phyloP scores from a whole-genome alignment of 2,797 vertebrate genomes.

The Smutsia gigantea region DNA sequence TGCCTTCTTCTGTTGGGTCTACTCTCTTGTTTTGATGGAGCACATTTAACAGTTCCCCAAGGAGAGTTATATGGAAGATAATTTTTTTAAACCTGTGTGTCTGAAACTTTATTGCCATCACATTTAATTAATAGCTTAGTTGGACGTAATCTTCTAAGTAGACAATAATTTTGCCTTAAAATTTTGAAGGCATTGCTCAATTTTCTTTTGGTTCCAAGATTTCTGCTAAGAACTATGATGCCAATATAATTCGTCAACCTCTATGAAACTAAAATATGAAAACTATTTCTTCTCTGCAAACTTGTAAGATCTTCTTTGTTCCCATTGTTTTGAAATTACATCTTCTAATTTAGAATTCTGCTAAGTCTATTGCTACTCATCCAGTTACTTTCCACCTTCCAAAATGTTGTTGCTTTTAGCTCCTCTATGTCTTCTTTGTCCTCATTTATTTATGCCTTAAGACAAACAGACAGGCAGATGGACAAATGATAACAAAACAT shows the following conservation, averaged over 20 bases:
- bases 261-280: background rate
- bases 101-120: background rate
- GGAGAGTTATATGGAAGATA: background rate
- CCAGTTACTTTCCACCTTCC: background rate
- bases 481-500: background rate
- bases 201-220: slow-evolving; percentile 51
- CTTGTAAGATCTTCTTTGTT: background rate
- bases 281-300: slow-evolving; percentile 7
- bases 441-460: background rate
- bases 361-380: background rate
- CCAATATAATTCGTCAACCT: slow-evolving; percentile 3
- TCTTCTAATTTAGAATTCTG: background rate
- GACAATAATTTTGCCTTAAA: background rate
- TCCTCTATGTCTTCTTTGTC: background rate
- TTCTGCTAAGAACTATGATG: slow-evolving; percentile 53
- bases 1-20: background rate
- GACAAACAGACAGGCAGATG: background rate
- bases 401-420: background rate
- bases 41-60: background rate
- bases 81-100: background rate
- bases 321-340: background rate
- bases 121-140: slow-evolving; percentile 15
- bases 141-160: background rate
- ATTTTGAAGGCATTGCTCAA: slow-evolving; percentile 38
- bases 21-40: background rate